Base-by-base conservation (phyloP, 2,113 vertebrate species). In the Perognathus longimembris region DNA sequence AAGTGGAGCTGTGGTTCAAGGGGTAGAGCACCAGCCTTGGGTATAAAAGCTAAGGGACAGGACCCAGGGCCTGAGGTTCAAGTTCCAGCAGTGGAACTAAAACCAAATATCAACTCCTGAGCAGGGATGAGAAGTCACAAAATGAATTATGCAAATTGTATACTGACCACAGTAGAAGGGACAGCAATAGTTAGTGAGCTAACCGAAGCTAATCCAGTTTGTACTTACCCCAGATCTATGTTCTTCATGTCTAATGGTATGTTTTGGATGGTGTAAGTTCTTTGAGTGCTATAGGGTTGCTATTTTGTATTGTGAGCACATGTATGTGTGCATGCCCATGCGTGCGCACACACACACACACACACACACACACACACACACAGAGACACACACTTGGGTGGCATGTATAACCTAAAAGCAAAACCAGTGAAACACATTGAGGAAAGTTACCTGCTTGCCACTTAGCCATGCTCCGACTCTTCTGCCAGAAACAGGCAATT, bases 381-480 rank as follows among this genome's bases (percentile, higher is more conserved):
- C 42, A 45, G 8, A 45, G 8, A 45, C 45, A 45, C 45, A 45
- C 24, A 18, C 6, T 1, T 17, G 22, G 88, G 15, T 1, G 82
- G 26, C 22, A 34, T 9, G 3, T 34, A 83, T 36, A 83, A 79
- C 32, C 89, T 76, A 38, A 86, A 73, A 92, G 50, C 67, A 88
- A 84, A 93, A 77, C 42, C 38, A 79, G 77, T 85, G 74, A 42
- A 84, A 40, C 21, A 71, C 79, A 38, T 34, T 86, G 76, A 42
- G 78, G 78, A 70, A 75, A 92, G 78, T 84, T 50, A n/a, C 54
- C 88, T 45, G 74, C 57, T 63, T 91, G 28, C 66, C 78, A 74
- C 71, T 95, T 63, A 84, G 82, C 82, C 4, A 15, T 34, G 50
- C 42, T 90, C 79, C 22, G 90, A 85, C 90, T 85, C 32, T 76